Conservation (phyloP, 1,140 invertebrate genomes). For the Agraylea sexmaculata region DNA sequence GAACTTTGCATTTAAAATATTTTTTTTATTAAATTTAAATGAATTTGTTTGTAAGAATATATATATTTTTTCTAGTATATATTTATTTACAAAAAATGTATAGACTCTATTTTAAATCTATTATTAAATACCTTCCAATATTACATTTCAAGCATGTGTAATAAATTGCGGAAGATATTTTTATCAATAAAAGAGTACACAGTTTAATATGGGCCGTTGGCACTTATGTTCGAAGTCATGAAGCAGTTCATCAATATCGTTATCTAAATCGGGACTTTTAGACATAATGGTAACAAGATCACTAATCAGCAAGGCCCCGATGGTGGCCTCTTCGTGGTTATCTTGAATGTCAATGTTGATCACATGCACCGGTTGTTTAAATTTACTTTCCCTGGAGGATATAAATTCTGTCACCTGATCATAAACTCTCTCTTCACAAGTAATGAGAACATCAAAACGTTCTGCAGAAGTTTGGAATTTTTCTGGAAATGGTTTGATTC, state of each 20-base stretch:
- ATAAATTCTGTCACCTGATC: constrained; percentile 81
- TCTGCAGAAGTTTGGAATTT: constrained; percentile 85
- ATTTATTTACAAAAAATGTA: not conserved
- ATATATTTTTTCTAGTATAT: too few relatives aligned
- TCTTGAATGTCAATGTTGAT: constrained; percentile 99
- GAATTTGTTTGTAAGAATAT: too few relatives aligned
- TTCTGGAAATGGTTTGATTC: constrained; percentile 92
- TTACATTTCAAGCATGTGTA: too few relatives aligned
- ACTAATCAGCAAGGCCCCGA: constrained; percentile 96
- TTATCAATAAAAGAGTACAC: constrained; percentile 83
- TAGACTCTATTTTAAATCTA: not conserved
- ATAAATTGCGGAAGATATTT: not conserved
- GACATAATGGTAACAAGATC: constrained; percentile 86
- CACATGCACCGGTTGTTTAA: constrained; percentile 84
- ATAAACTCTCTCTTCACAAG: constrained; percentile 97
- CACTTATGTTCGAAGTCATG: constrained; percentile 91
- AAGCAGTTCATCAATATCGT: constrained; percentile 95
- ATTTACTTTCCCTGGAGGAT: constrained; percentile 54
- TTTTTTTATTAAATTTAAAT: too few relatives aligned
- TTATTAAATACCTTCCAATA: too few relatives aligned
- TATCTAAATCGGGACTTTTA: constrained; percentile 87
- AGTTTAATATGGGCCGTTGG: constrained; percentile 80
- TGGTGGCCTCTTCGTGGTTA: constrained; percentile 99
- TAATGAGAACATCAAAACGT: constrained; percentile 93
- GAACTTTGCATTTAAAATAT: constrained; percentile 7